A percentile compares a stretch with the other conserved stretches of the same genome.
Conservation (phyloP, 1,140 invertebrate genomes). For the Steinernema feltiae region DNA sequence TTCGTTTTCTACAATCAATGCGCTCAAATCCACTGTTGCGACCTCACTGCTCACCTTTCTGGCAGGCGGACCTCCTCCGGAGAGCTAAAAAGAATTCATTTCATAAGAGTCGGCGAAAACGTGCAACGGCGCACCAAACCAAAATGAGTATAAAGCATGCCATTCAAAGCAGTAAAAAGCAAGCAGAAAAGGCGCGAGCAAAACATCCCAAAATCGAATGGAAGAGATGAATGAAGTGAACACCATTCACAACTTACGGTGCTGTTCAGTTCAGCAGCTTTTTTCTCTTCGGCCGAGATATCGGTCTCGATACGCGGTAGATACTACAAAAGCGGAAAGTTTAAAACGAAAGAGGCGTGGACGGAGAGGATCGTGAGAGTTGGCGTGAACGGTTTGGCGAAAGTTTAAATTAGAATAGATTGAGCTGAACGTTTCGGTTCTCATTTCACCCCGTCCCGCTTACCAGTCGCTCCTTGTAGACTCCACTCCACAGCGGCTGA, state of each 20-base stretch:
- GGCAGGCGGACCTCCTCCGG: not conserved
- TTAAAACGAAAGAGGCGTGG: not conserved
- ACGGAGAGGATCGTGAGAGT: not conserved
- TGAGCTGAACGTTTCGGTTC: not conserved
- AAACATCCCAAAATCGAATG: not conserved
- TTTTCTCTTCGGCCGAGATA: not conserved
- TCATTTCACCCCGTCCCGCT: not conserved
- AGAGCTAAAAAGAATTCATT: not conserved
- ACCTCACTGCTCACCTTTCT: not conserved
- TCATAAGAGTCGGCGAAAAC: not conserved
- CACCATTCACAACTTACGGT: constrained; percentile 12
- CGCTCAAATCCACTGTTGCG: not conserved
- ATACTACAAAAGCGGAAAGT: constrained; percentile 1
- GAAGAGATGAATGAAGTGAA: not conserved
- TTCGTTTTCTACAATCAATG: constrained; percentile 31
- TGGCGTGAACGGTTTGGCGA: not conserved
- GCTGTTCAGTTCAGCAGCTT: constrained; percentile 5
- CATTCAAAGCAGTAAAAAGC: constrained; percentile 3
- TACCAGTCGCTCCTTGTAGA: constrained; percentile 53
- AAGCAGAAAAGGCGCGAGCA: not conserved
- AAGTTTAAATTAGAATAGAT: not conserved
- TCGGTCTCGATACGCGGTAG: constrained; percentile 9
- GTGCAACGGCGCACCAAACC: not conserved
- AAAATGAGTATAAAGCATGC: not conserved
- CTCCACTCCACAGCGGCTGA: constrained; percentile 50